A percentile compares a stretch with the other conserved stretches of the same genome.
Conservation (phyloP, 2,113 vertebrate genomes). For the Vidua chalybeata region DNA sequence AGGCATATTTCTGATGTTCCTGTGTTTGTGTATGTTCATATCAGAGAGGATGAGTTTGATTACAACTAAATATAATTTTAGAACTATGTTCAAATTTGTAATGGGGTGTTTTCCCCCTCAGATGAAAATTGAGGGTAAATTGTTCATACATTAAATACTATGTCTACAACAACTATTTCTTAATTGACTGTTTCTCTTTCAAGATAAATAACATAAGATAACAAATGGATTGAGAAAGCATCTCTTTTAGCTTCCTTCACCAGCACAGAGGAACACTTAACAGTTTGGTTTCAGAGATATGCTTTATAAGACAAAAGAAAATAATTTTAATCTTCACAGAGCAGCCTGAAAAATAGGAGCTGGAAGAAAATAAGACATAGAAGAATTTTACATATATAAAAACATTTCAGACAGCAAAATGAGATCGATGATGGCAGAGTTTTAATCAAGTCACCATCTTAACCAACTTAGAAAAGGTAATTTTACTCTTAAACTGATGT, state of each 20-base stretch:
- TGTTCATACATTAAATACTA: not conserved
- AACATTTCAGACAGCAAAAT: not conserved
- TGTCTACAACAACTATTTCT: not conserved
- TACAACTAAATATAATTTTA: not conserved
- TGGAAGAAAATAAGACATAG: not conserved
- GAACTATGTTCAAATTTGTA: not conserved
- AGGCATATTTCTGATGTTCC: not conserved
- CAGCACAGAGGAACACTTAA: not conserved
- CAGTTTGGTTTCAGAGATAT: not conserved
- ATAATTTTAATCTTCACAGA: not conserved
- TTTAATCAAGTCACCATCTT: not conserved
- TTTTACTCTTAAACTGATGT: not conserved
- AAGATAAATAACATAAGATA: not conserved
- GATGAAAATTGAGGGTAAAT: not conserved
- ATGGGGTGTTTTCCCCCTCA: rapidly evolving
- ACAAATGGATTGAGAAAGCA: not conserved
- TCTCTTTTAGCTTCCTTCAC: not conserved
- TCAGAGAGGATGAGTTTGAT: not conserved
- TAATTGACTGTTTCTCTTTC: not conserved
- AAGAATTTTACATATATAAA: not conserved
- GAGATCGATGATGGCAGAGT: not conserved
- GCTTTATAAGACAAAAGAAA: not conserved
- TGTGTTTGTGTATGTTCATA: not conserved
- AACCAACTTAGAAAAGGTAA: not conserved
- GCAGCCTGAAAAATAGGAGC: not conserved